phyloP scores from a whole-genome alignment of 2,888 invertebrate species.

The Drepanosiphum platanoidis region DNA sequence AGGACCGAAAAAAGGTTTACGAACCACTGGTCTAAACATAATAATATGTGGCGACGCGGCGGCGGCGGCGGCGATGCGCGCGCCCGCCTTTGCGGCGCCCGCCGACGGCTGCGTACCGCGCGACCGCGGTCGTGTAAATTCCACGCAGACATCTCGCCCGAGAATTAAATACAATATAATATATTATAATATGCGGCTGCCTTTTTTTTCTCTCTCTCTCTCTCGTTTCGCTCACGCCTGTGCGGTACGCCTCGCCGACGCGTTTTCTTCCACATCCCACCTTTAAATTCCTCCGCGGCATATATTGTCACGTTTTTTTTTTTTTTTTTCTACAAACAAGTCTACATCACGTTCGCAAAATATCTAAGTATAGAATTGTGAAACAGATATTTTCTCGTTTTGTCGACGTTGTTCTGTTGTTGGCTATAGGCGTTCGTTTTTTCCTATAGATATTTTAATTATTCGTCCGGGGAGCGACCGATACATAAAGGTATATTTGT shows the following conservation, averaged over 20 bases:
- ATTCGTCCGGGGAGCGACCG: no score
- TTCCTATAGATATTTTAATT: no score
- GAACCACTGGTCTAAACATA: no score
- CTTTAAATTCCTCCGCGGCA: neutral
- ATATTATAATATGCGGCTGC: neutral
- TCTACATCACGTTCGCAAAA: no score
- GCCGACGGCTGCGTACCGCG: neutral
- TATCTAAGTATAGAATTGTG: no score
- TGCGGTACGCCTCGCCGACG: neutral
- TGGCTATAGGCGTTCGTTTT: no score
- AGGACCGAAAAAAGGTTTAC: no score
- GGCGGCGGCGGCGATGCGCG: neutral
- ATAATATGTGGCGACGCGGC: no score
- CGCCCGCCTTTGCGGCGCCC: neutral
- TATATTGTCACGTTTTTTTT: neutral
- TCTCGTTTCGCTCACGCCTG: neutral
- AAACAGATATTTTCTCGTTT: no score
- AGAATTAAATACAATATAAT: neutral
- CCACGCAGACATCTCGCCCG: neutral
- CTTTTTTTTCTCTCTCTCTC: neutral
- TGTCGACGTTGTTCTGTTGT: no score
- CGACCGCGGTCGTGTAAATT: neutral
- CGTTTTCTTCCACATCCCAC: neutral
- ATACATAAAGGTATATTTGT: no score
- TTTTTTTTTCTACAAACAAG: no score